phyloP scores from a whole-genome alignment of 2,797 vertebrate species.

The Tangara arthus region DNA sequence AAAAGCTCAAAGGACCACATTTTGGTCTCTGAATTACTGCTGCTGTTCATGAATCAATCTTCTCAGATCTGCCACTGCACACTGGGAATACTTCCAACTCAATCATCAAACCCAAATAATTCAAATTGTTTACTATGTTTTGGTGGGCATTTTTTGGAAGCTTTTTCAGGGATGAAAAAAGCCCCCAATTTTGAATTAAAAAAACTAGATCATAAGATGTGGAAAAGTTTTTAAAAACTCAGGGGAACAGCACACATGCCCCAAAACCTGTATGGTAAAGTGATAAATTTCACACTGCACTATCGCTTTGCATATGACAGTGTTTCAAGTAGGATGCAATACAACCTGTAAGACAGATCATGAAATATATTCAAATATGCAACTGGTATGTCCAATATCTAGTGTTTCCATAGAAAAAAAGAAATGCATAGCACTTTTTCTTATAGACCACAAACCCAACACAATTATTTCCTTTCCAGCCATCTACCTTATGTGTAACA shows the following conservation, averaged over 20 bases:
- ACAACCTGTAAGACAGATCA: neutral
- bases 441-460: neutral
- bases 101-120: neutral
- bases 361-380: neutral
- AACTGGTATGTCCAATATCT: neutral
- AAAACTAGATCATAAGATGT: neutral
- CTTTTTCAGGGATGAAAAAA: neutral
- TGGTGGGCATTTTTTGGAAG: neutral
- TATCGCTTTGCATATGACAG: neutral
- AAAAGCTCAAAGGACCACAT: slow-evolving; percentile 4
- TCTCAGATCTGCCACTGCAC: neutral
- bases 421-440: neutral
- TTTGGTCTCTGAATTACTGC: neutral
- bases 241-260: neutral
- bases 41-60: neutral
- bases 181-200: neutral
- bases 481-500: neutral
- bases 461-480: neutral
- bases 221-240: neutral
- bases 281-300: neutral
- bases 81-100: neutral
- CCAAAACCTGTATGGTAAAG: neutral
- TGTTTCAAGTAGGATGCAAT: neutral
- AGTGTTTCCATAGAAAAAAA: neutral
- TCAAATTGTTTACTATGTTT: neutral